These are phyloP conservation scores for Philypnodon macrostomus DNA, from an alignment of 2,797 vertebrate genomes.

Conservation along the genomic window DNA sequence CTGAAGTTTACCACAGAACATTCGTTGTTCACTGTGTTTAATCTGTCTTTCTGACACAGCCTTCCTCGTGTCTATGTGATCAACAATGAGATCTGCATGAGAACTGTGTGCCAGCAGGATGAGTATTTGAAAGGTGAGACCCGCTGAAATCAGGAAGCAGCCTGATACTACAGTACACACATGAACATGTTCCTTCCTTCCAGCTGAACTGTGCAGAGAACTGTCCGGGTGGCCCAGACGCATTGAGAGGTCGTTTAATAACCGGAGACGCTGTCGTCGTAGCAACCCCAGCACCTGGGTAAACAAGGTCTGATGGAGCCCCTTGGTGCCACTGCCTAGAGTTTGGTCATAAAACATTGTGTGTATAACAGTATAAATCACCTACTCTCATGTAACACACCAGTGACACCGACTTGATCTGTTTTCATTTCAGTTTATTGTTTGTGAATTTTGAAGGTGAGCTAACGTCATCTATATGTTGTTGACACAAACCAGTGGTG, in stretches of 20 bases:
- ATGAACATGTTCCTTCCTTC: not conserved
- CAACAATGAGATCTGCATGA: constrained; percentile 81
- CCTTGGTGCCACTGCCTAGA: constrained; percentile 33
- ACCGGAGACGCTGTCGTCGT: constrained; percentile 66
- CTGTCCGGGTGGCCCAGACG: constrained; percentile 79
- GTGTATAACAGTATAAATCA: constrained; percentile 57
- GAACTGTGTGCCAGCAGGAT: constrained; percentile 77
- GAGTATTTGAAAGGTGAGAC: constrained; percentile 76
- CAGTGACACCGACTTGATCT: constrained; percentile 36
- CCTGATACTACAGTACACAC: not conserved
- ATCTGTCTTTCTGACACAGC: constrained; percentile 48
- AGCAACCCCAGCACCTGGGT: constrained; percentile 69
- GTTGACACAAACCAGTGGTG: constrained; percentile 45
- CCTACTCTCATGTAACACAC: constrained; percentile 19
- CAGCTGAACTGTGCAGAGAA: constrained; percentile 80
- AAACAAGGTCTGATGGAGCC: constrained; percentile 49
- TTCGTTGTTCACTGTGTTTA: constrained; percentile 10
- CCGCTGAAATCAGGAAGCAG: not conserved
- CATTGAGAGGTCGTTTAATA: constrained; percentile 66
- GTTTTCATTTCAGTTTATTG: constrained; percentile 42
- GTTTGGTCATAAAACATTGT: constrained; percentile 43
- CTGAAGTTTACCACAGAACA: too few relatives aligned
- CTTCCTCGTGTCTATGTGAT: constrained; percentile 78
- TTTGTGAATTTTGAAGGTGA: constrained; percentile 35
- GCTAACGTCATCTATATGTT: constrained; percentile 34